Base-by-base conservation (phyloP, 1,140 invertebrate species). In the Daktulosphaira vitifoliae region DNA sequence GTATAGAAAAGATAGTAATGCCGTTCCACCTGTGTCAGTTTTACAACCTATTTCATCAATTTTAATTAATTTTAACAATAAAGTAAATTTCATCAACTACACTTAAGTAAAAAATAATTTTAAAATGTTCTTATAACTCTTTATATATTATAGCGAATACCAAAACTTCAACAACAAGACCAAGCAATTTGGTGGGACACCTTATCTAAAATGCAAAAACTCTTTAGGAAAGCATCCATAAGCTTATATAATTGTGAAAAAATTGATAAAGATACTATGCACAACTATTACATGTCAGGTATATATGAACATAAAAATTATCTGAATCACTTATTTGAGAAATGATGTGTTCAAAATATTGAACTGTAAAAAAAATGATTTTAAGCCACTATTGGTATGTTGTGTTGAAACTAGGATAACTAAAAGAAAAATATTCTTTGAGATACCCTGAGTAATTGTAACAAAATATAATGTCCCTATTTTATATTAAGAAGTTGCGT, bases 241-340 rank as follows among this genome's bases (percentile, higher is more conserved):
- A 90, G 90, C 2, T 78, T 96, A 13, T 90, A 83, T 70, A 87
- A 89, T 51, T 79, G 81, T 68, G 90, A 88, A 3, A 91, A 89
- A 76, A 88, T 98, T 72, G 87, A 88, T 71, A 86, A 92, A 70
- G 93, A 97, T 50, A 87, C 87, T 15, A 95, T 94, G 84, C 95
- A 98, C 71, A 97, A 97, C 76, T 98, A 97, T 76, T 96, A 96
- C 72, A 98, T 98, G 95, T 97, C 95, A 65, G 93, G 92, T 96
- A 80, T 76, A 66, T 53, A 22, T 33, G 29, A n/a, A n/a, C n/a
- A n/a, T n/a, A n/a, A n/a, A n/a, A n/a, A n/a, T n/a, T n/a, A n/a
- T n/a, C n/a, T n/a, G n/a, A 53, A 37, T 52, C 38, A 39, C n/a
- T 39, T 39, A 9, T 39, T 39, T 39, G 8, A n/a, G n/a, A n/a